Base-by-base conservation (phyloP, 64 coral and sea anemone species). In the Dendronephthya gigantea region DNA sequence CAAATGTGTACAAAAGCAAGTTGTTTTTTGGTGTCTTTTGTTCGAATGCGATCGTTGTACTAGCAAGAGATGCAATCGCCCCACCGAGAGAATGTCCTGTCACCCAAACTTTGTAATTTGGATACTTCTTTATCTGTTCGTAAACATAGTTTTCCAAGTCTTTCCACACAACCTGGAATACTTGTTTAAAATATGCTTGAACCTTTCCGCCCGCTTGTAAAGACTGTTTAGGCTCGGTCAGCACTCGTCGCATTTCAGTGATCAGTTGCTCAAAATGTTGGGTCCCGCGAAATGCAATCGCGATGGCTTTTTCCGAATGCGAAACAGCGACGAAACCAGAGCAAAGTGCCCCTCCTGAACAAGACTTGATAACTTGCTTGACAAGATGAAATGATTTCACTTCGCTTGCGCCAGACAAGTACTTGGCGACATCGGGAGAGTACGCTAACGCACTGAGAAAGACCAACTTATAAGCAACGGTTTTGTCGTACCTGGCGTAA, bases 1-100 rank as follows among this genome's bases (percentile, higher is more conserved):
- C 84, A 50, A 86, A 86, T 34, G 50, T 86, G 84, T 86, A 86
- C 47, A 86, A 66, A 27, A 65, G 16, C 34, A 86, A 40, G 31
- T 66, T 86, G 50, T 66, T 39, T 39, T 86, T 86, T 22, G 51
- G 31, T 4, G 84, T 66, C 50, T 66, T 35, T 22, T 27, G 5
- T 50, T 86, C 84, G 40, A 66, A 86, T 19, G 52, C 52, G 56
- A 86, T 59, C 38, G 23, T 5, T 39, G 84, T 86, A 40, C 84
- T 86, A 13, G 84, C 84, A 40, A 86, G 40, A 28, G 84, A 86
- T 55, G 84, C 84, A 55, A 86, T 37, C 35, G 84, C 52, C 17
- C 84, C 84, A 22, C 84, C 84, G 22, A 86, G 84, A 40, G 84
- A 86, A 69, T 86, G 84, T 36, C 84, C 84, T 65, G 84, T 86